These are phyloP conservation scores for Calyptomena viridis DNA, from an alignment of 2,113 vertebrate species.

Conservation along the genomic window DNA sequence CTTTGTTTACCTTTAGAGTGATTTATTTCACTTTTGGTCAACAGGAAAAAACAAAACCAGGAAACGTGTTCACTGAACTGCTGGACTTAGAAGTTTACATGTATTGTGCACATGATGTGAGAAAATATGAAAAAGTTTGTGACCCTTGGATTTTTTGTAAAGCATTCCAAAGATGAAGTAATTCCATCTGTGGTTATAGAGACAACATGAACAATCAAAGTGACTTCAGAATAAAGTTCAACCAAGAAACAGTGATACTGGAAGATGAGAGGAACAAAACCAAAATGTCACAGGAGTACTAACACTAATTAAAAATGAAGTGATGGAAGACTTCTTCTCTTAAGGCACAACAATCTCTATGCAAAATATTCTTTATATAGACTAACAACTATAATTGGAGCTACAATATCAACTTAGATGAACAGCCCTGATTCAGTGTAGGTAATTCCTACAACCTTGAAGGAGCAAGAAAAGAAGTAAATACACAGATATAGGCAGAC, in stretches of 20 bases:
- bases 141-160: background rate
- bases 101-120: background rate
- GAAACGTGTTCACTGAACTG: constrained; percentile 24
- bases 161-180: background rate
- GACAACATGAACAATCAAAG: background rate
- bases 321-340: background rate
- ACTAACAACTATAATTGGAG: background rate
- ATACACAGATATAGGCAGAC: background rate
- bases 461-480: background rate
- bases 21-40: constrained; percentile 47
- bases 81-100: background rate
- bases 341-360: background rate
- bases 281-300: background rate
- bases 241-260: background rate
- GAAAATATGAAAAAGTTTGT: background rate
- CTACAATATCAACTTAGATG: background rate
- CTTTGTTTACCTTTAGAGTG: constrained; percentile 48
- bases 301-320: background rate
- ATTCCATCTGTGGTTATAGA: background rate
- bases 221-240: background rate
- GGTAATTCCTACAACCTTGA: background rate
- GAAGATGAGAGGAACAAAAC: background rate
- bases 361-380: background rate
- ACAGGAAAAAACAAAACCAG: constrained; percentile 66
- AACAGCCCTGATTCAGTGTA: background rate